A percentile compares a stretch with the other conserved stretches of the same genome.
Evolutionary conservation across 2,888 invertebrate genomes (phyloP).

Genomic region (Spicauda simplicius): DNA sequence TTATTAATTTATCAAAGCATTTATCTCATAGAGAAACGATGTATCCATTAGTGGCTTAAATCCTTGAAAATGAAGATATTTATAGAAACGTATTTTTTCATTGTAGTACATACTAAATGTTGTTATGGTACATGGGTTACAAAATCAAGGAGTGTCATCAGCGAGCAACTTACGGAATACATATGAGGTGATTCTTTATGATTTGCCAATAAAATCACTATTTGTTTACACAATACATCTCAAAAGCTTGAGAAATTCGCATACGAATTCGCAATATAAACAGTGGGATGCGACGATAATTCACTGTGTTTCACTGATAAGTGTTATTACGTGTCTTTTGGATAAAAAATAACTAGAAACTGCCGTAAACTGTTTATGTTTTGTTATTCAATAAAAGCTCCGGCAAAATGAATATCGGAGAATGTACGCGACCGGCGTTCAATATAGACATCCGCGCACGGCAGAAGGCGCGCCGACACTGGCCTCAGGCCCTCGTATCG

Average conservation of each 20-base stretch:
- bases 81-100: slow-evolving; percentile 19
- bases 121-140: slow-evolving; percentile 15
- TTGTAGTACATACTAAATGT: not conserved
- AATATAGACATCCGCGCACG: slow-evolving; percentile 57
- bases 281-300: slow-evolving; percentile 6
- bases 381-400: slow-evolving; percentile 73
- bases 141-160: slow-evolving; percentile 23
- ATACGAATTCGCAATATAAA: slow-evolving; percentile 28
- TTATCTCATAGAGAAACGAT: not conserved
- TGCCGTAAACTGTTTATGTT: slow-evolving; percentile 37
- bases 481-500: slow-evolving; percentile 46
- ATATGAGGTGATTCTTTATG: slow-evolving; percentile 4
- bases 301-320: slow-evolving; percentile 22
- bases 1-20: not conserved
- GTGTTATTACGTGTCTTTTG: not conserved
- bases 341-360: slow-evolving; percentile 2
- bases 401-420: slow-evolving; percentile 42
- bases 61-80: not conserved
- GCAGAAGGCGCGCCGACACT: slow-evolving; percentile 71
- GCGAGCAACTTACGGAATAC: slow-evolving; percentile 24
- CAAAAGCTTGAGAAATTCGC: slow-evolving; percentile 25
- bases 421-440: slow-evolving; percentile 27
- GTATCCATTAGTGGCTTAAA: not conserved
- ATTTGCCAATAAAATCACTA: slow-evolving; percentile 31
- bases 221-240: slow-evolving; percentile 42